Base-by-base conservation (phyloP, 2,888 invertebrate genomes). In the Stenotaenia linearis region DNA sequence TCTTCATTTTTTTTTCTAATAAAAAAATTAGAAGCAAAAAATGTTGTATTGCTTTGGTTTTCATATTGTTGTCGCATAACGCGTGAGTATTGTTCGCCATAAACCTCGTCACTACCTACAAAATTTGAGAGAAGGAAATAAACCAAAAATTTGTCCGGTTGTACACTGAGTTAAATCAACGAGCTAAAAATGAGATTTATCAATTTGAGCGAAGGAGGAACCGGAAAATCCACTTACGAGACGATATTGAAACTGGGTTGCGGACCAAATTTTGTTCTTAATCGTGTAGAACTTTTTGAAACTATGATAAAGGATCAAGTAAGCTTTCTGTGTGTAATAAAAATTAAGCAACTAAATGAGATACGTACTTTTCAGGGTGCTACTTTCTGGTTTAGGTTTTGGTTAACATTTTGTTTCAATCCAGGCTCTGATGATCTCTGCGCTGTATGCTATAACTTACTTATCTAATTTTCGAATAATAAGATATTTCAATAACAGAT, bases 251-350 rank as follows among this genome's bases (percentile, higher is more conserved):
- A 69, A 0, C 69, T 69, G 9, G 69, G 69, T 28, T 69, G 69
- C 25, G 69, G 69, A 69, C 69, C 69, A 69, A 69, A 69, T 28
- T 69, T 69, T 28, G 25, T 69, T 69, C 28, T 69, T 12, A 69
- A 69, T n/a, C 23, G 69, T 0, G 15, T 69, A 28, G 69, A 69
- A 28, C 28, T 69, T 12, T 69, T 69, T 28, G 69, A 69, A 69
- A 28, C 69, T 12, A 69, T 69, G 69, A 69, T 69, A 69, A 69
- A 69, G n/a, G 69, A 69, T 9, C 69, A 69, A 25, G 69, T 69
- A 25, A 69, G 21, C 5, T n/a, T 50, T 1, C n/a, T n/a, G n/a
- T n/a, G n/a, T n/a, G n/a, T n/a, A n/a, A n/a, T n/a, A n/a, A n/a
- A n/a, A n/a, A n/a, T 21, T 23, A 23, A 15, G 15, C n/a, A 10